A percentile compares a stretch with the other conserved stretches of the same genome.
These are phyloP conservation scores for Sebastes diploproa DNA, from an alignment of 2,797 vertebrate species.

Conservation along the genomic window DNA sequence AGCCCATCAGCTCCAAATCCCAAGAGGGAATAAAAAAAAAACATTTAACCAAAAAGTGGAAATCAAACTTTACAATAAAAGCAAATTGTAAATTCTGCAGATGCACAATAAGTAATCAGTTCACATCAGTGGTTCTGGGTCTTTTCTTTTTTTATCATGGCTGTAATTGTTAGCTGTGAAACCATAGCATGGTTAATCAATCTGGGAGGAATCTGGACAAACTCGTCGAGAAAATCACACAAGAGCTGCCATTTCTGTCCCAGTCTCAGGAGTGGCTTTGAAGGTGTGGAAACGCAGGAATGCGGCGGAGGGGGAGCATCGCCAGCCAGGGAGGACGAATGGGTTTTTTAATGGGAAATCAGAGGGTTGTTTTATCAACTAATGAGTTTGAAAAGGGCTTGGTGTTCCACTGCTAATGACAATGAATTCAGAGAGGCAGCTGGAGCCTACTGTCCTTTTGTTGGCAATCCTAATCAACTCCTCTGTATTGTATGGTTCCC, in stretches of 20 bases:
- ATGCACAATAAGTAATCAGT: constrained; percentile 22
- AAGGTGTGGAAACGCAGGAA: constrained; percentile 51
- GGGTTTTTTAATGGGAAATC: constrained; percentile 79
- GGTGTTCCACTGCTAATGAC: constrained; percentile 76
- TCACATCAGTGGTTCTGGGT: constrained; percentile 16
- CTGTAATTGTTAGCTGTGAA: constrained; percentile 35
- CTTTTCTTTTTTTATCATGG: constrained; percentile 1
- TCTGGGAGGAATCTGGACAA: constrained; percentile 23
- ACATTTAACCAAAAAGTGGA: constrained; percentile 33
- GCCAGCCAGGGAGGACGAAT: constrained; percentile 62
- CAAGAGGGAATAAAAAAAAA: constrained; percentile 18
- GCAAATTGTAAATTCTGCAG: constrained; percentile 23
- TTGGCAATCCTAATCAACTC: constrained; percentile 72
- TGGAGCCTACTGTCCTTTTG: constrained; percentile 65
- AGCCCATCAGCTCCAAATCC: constrained; percentile 42
- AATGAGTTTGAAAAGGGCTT: constrained; percentile 81
- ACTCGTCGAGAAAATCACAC: constrained; percentile 35
- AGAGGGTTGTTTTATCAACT: constrained; percentile 82
- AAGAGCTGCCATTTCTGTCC: constrained; percentile 47
- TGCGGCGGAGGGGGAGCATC: constrained; percentile 21
- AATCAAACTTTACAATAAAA: constrained; percentile 34
- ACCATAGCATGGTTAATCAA: constrained; percentile 11
- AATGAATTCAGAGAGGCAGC: constrained; percentile 75
- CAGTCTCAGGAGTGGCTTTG: constrained; percentile 30
- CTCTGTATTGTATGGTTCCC: constrained; percentile 56